Evolutionary conservation across 1,140 invertebrate genomes (phyloP).

Genomic region (Brachionus koreanus): DNA sequence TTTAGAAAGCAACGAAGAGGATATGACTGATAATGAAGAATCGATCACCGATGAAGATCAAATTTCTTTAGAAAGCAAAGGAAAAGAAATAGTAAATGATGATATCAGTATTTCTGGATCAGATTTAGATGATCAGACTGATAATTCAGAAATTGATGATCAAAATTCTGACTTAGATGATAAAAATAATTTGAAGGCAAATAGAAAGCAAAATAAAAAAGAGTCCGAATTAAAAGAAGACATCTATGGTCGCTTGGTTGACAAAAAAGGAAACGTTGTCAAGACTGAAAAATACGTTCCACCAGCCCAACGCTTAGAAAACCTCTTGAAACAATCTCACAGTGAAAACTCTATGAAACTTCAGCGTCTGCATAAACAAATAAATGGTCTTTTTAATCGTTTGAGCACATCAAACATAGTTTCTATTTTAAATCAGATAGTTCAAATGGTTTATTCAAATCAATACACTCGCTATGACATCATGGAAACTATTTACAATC

Average conservation of each 20-base stretch:
- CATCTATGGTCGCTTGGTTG: conserved; percentile 82
- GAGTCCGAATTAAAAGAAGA: conserved; percentile 70
- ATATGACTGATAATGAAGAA: conserved; percentile 40
- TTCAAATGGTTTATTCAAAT: conserved; percentile 71
- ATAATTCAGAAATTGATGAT: conserved; percentile 3
- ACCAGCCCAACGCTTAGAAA: conserved; percentile 67
- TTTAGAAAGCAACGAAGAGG: not conserved
- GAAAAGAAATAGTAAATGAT: conserved; percentile 32
- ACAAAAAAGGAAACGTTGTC: conserved; percentile 71
- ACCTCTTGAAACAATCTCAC: conserved; percentile 53
- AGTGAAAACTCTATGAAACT: conserved; percentile 65
- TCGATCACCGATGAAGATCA: not conserved
- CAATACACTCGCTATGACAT: conserved; percentile 68
- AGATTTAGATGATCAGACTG: conserved; percentile 23
- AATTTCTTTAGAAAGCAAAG: not conserved
- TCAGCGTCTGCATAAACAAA: conserved; percentile 67
- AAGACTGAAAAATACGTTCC: conserved; percentile 69
- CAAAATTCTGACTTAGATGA: not conserved
- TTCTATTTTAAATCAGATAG: conserved; percentile 68
- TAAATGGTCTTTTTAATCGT: conserved; percentile 83
- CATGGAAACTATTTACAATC: conserved; percentile 66
- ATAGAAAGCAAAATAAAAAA: conserved; percentile 47
- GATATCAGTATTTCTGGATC: conserved; percentile 44
- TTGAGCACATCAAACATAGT: conserved; percentile 81
- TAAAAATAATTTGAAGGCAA: conserved; percentile 45